Evolutionary conservation across 2,888 invertebrate genomes (phyloP).

Genomic region (Tetragonisca angustula): DNA sequence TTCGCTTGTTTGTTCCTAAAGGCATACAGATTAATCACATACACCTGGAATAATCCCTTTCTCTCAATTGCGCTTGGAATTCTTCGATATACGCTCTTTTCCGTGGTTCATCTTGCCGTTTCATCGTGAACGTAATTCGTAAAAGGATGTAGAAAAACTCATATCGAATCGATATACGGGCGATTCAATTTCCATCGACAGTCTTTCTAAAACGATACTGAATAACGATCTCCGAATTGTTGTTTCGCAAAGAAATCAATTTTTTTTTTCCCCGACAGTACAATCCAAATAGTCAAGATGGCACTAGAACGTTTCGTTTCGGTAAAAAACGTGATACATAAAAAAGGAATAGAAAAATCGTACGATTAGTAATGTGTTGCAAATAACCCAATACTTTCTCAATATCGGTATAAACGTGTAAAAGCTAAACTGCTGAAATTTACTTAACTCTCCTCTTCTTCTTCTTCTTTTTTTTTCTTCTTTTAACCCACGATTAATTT

Average conservation of each 20-base stretch:
- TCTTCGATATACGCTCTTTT: conserved; percentile 5
- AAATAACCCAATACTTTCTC: conserved; percentile 46
- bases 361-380: conserved; percentile 34
- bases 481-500: conserved; percentile 29
- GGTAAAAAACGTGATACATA: conserved; percentile 47
- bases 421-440: conserved; percentile 60
- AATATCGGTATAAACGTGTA: conserved; percentile 61
- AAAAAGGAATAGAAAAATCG: conserved; percentile 58
- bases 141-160: background rate
- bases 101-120: conserved; percentile 6
- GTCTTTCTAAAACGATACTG: conserved; percentile 12
- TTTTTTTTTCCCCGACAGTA: background rate
- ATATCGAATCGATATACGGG: background rate
- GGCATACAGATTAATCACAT: conserved; percentile 14
- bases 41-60: conserved; percentile 54
- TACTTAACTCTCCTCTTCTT: conserved; percentile 17
- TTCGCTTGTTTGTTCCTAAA: conserved; percentile 1
- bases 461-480: conserved; percentile 9
- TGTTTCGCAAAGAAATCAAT: conserved; percentile 25
- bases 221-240: conserved; percentile 4
- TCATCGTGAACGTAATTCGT: conserved; percentile 26
- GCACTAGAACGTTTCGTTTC: conserved; percentile 32
- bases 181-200: conserved; percentile 11
- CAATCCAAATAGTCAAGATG: conserved; percentile 36
- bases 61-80: conserved; percentile 30